Evolutionary conservation across 2,888 invertebrate genomes (phyloP), one percentile per base, ranked within the genome.

Genomic region (Colletes collaris): DNA sequence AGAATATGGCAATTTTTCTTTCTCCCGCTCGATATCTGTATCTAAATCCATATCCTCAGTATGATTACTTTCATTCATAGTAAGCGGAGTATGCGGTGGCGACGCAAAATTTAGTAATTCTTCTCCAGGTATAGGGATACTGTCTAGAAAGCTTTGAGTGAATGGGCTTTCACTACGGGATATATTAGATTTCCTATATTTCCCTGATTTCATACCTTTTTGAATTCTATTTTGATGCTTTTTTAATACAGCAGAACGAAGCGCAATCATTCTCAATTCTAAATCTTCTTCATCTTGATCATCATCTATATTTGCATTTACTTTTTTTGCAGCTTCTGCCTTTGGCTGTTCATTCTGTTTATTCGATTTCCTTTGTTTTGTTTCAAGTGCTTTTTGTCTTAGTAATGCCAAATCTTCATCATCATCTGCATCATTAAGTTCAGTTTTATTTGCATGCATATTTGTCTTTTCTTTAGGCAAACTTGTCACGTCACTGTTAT

Each of bases 161-260:
- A 92, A 92, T 1, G 93, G 92, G 76, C 92, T 92, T 66, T 91
- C 90, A 10, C 88, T 86, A 6, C 86, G 77, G 5, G 63, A 65
- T 2, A 8, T 7, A 40, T 40, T 40, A 16, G 65, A 59, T 19
- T 73, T 84, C 35, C 66, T 83, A 19, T 65, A 67, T 46, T 53
- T 81, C 46, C 74, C 76, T n/a, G 63, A 56, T n/a, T 70, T 79
- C 3, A 75, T 70, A 16, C 75, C 70, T 37, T 80, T 81, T n/a
- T 89, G 85, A 37, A 90, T 78, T 89, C 95, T 93, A 90, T 95
- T 94, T 82, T 94, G 94, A 75, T 95, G 95, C 91, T 96, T 96
- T 86, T 96, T 96, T 56, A 96, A 87, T 58, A 96, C 93, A 6
- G 96, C 95, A n/a, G 96, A 96, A 85, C 94, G 95, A n/a, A 96